A percentile compares a stretch with the other conserved stretches of the same genome.
Conservation (phyloP, 2,888 invertebrate species). For the Apoda limacodes region DNA sequence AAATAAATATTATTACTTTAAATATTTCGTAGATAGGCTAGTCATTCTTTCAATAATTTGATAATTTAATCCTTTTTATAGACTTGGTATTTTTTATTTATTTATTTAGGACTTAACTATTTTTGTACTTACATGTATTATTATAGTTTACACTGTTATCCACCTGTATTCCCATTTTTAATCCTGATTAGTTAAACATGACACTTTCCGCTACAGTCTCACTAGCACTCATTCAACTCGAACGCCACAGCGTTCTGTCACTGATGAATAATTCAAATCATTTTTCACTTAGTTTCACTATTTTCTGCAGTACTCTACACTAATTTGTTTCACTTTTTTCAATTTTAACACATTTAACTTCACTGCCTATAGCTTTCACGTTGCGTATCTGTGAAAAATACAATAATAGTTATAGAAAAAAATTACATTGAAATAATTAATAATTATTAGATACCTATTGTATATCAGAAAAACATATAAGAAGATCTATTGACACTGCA, state of each 20-base stretch:
- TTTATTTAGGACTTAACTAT: not conserved
- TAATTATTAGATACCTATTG: no score
- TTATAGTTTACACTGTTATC: slow-evolving; percentile 56
- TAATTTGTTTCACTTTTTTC: no score
- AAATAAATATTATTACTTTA: no score
- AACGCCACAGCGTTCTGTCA: slow-evolving; percentile 13
- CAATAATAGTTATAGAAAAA: no score
- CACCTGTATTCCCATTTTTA: slow-evolving; percentile 62
- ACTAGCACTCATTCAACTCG: slow-evolving; percentile 4
- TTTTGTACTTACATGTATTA: slow-evolving; percentile 53
- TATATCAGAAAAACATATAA: no score
- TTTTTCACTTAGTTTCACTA: slow-evolving; percentile 21
- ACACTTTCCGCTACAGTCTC: slow-evolving; percentile 23
- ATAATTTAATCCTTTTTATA: not conserved
- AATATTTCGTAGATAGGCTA: no score
- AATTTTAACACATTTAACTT: no score
- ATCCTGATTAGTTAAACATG: slow-evolving; percentile 25
- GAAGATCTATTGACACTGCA: no score
- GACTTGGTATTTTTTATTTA: not conserved
- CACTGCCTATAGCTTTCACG: no score
- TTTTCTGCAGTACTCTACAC: slow-evolving; percentile 16
- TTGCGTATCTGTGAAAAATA: no score
- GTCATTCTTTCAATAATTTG: no score
- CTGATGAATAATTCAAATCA: slow-evolving; percentile 22
- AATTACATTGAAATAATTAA: no score